A percentile compares a stretch with the other conserved stretches of the same genome.
phyloP scores from a whole-genome alignment of 2,888 invertebrate genomes.

The Anticlea derivata region DNA sequence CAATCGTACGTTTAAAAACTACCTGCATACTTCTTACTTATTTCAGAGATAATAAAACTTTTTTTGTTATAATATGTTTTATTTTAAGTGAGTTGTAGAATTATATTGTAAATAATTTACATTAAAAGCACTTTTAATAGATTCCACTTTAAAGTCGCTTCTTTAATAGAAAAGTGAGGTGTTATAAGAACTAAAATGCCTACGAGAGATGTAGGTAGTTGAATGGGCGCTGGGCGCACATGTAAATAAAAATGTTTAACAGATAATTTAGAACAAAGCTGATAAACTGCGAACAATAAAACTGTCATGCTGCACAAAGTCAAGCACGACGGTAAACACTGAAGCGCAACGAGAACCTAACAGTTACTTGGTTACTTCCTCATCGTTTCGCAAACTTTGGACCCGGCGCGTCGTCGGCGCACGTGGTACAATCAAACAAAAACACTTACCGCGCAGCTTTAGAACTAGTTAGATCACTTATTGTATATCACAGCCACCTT shows the following conservation, averaged over 20 bases:
- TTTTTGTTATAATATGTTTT: too few relatives aligned
- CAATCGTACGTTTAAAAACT: too few relatives aligned
- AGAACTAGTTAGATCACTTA: conserved; percentile 57
- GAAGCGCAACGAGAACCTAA: conserved; percentile 23
- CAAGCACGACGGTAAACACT: conserved; percentile 24
- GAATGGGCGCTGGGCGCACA: too few relatives aligned
- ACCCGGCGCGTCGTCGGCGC: conserved; percentile 28
- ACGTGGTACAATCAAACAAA: conserved; percentile 38
- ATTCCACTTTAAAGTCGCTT: too few relatives aligned
- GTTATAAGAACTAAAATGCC: too few relatives aligned
- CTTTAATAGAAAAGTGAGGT: too few relatives aligned
- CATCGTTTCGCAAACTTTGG: conserved; percentile 25
- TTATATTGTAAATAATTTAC: too few relatives aligned
- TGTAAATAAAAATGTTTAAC: background rate
- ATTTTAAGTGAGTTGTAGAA: too few relatives aligned
- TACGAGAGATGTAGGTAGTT: too few relatives aligned
- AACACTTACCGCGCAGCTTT: conserved; percentile 50
- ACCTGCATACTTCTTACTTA: too few relatives aligned
- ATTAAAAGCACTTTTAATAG: too few relatives aligned
- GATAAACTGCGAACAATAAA: background rate
- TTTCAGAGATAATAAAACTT: too few relatives aligned
- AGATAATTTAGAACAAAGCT: conserved; percentile 2
- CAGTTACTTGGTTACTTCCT: conserved; percentile 22
- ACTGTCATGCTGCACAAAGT: conserved; percentile 1
- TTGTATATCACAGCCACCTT: conserved; percentile 59